Conservation (phyloP, 2,888 invertebrate species). For the Neoitamus cyanurus region DNA sequence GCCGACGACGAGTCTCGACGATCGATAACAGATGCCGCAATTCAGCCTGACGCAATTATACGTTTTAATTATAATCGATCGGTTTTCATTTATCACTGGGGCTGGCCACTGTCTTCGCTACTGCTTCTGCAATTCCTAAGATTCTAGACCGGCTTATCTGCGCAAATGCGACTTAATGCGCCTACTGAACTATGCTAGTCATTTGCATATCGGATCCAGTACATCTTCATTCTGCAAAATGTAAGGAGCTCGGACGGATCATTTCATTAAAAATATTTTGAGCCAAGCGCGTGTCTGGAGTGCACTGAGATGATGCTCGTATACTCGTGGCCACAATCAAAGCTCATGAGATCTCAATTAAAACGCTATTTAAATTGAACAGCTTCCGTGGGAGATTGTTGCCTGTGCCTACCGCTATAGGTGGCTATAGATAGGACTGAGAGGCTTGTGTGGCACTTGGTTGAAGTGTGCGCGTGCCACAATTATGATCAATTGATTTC, state of each 20-base stretch:
- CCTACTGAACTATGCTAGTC: slow-evolving; percentile 25
- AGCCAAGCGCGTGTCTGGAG: background rate
- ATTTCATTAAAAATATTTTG: background rate
- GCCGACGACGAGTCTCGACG: background rate
- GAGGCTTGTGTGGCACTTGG: background rate
- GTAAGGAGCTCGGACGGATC: no score
- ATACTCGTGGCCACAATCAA: background rate
- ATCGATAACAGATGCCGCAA: slow-evolving; percentile 19
- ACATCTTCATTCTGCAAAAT: slow-evolving; percentile 34
- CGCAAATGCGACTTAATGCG: background rate
- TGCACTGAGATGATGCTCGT: background rate
- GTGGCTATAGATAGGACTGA: no score
- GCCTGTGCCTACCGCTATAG: background rate
- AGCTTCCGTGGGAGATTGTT: background rate
- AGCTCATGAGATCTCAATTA: slow-evolving; percentile 28
- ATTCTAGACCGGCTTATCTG: background rate
- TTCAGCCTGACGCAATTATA: slow-evolving; percentile 39
- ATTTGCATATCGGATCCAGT: slow-evolving; percentile 42
- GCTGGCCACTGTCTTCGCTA: background rate
- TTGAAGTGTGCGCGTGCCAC: background rate
- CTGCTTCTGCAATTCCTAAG: background rate
- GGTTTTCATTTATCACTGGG: slow-evolving; percentile 47
- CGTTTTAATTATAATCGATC: slow-evolving; percentile 51
- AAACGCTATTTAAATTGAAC: background rate
- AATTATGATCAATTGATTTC: background rate